Conservation (phyloP, 2,113 vertebrate genomes). For the Callospermophilus lateralis region DNA sequence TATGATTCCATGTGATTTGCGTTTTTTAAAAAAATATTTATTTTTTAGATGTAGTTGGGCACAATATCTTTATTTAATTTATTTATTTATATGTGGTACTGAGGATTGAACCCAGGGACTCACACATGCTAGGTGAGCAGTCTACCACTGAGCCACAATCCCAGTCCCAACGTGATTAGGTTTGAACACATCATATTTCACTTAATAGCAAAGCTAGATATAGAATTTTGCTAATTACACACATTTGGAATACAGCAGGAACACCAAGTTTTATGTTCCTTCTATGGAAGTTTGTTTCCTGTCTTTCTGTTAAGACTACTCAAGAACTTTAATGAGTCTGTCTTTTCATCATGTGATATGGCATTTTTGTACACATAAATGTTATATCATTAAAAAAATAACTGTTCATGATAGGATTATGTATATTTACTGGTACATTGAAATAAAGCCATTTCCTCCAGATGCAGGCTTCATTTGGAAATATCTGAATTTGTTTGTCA, state of each 20-base stretch:
- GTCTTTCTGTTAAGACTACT: not conserved
- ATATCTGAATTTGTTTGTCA: not conserved
- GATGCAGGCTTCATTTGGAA: not conserved
- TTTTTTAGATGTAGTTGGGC: too few relatives aligned
- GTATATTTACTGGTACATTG: not conserved
- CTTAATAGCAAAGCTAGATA: not conserved
- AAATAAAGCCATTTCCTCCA: not conserved
- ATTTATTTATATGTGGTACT: too few relatives aligned
- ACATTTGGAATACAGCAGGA: not conserved
- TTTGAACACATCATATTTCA: not conserved
- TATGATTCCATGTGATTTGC: not conserved
- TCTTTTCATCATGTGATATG: not conserved
- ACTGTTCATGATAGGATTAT: not conserved
- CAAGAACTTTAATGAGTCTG: not conserved
- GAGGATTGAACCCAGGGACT: too few relatives aligned
- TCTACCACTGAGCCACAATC: too few relatives aligned
- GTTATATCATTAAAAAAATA: not conserved
- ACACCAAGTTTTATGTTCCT: not conserved
- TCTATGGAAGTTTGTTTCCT: not conserved
- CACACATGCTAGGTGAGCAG: too few relatives aligned
- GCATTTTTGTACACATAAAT: not conserved
- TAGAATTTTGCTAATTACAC: not conserved
- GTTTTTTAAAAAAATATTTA: too few relatives aligned
- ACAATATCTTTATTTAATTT: too few relatives aligned
- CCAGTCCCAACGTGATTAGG: too few relatives aligned